Conservation (phyloP, 2,797 vertebrate genomes). For the Rhynchonycteris naso region DNA sequence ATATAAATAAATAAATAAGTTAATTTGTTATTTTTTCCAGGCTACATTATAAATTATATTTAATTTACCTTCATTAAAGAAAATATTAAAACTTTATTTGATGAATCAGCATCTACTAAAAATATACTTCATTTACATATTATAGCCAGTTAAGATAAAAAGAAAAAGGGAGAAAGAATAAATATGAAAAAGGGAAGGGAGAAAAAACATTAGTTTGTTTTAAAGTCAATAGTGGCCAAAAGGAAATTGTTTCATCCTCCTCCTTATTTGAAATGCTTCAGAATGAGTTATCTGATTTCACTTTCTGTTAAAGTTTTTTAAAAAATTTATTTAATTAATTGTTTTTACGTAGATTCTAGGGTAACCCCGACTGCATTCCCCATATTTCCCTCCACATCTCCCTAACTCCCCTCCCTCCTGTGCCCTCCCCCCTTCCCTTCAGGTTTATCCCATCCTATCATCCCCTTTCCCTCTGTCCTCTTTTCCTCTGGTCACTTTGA, state of each 20-base stretch:
- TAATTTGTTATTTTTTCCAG: neutral
- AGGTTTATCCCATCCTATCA: too few species aligned
- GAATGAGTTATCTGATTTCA: slow-evolving; percentile 21
- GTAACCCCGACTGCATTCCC: too few species aligned
- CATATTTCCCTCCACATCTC: too few species aligned
- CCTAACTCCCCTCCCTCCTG: too few species aligned
- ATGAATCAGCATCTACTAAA: slow-evolving; percentile 5
- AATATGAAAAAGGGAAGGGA: neutral
- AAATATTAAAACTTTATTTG: slow-evolving; percentile 12
- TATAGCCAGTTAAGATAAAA: neutral
- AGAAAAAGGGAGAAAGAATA: neutral
- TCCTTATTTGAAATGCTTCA: neutral
- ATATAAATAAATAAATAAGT: slow-evolving; percentile 25
- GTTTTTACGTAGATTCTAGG: too few species aligned
- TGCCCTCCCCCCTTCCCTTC: too few species aligned
- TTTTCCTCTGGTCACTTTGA: too few species aligned
- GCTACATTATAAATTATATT: neutral
- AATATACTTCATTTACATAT: slow-evolving; percentile 11
- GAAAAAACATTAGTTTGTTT: neutral
- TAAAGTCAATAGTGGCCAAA: neutral
- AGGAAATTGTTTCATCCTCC: neutral
- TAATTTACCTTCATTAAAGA: slow-evolving; percentile 12
- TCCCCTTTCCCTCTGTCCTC: too few species aligned
- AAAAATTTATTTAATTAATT: too few species aligned
- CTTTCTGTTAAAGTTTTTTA: slow-evolving; percentile 44